Conservation (phyloP, 1,140 invertebrate species). For the Propsilocerus akamusi region DNA sequence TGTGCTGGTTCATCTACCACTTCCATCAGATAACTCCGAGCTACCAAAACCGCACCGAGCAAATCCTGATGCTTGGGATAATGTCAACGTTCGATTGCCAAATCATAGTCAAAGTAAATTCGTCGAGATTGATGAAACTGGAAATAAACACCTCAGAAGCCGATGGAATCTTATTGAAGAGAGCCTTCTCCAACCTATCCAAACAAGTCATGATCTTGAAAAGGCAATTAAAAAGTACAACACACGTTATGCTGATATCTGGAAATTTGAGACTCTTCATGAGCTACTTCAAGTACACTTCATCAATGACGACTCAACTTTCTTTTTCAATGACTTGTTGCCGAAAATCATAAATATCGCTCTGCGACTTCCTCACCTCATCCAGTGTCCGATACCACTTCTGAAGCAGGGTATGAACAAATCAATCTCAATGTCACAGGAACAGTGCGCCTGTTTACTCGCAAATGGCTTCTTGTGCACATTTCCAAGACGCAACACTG, state of each 20-base stretch:
- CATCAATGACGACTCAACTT: constrained; percentile 36
- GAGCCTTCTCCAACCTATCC: constrained; percentile 43
- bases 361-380: constrained; percentile 51
- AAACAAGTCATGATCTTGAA: constrained; percentile 46
- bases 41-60: constrained; percentile 42
- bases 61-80: constrained; percentile 56
- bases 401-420: constrained; percentile 31
- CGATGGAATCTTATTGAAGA: constrained; percentile 62
- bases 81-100: constrained; percentile 67
- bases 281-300: constrained; percentile 43
- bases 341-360: constrained; percentile 64
- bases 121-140: constrained; percentile 26
- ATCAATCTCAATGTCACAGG: constrained; percentile 43
- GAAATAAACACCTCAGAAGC: constrained; percentile 33
- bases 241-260: constrained; percentile 41
- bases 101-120: constrained; percentile 56
- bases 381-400: constrained; percentile 62
- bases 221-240: constrained; percentile 60
- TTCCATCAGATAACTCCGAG: too few relatives aligned
- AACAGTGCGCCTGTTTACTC: constrained; percentile 70
- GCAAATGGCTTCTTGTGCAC: constrained; percentile 96
- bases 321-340: constrained; percentile 58
- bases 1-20: too few relatives aligned
- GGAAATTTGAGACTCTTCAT: constrained; percentile 53
- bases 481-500: constrained; percentile 63